Evolutionary conservation across 1,140 invertebrate species (phyloP), one percentile per base, ranked within the genome.

Genomic region (Caenorhabditis remanei): DNA sequence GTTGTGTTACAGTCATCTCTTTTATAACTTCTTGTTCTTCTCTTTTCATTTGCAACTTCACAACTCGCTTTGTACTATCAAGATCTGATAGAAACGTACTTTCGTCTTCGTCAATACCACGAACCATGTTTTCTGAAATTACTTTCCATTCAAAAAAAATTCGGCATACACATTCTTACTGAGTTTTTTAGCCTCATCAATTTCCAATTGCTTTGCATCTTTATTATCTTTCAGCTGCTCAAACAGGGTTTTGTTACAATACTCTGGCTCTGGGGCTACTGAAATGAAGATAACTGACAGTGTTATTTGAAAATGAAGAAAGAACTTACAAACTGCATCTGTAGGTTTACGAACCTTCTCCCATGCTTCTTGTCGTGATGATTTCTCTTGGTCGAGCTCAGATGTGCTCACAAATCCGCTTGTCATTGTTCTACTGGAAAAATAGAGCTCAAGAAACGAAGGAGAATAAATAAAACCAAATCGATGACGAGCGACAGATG

Each of bases 41-140:
- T 79, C 93, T 90, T 90, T 93, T 93, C 50, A 82, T 85, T 46
- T 71, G 56, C 48, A 85, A 89, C 86, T 90, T 87, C 24, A 91
- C 88, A 53, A 91, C 89, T 63, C 87, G 89, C 50, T 91, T 90
- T 16, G 92, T 88, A 84, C 95, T 94, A 93, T 97, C 96, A 11
- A 98, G 96, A 67, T 96, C 94, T 90, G 98, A 96, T 11, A 98
- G 93, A 93, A 98, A 98, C 89, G 96, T 95, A 0, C 97, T 95
- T 94, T 98, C 97, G 93, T 98, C 97, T 92, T 97, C 96, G 93
- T 98, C 97, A 4, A 98, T 93, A 11, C 96, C 96, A 93, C 96
- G 96, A 87, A 98, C 97, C 94, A 97, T 95, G 94, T 98, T 97
- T 93, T 97, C 96, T 93, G 89, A 43, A 89, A 88, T 46, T 0